phyloP scores from a whole-genome alignment of 2,888 invertebrate species.

The Dendrolimus houi region DNA sequence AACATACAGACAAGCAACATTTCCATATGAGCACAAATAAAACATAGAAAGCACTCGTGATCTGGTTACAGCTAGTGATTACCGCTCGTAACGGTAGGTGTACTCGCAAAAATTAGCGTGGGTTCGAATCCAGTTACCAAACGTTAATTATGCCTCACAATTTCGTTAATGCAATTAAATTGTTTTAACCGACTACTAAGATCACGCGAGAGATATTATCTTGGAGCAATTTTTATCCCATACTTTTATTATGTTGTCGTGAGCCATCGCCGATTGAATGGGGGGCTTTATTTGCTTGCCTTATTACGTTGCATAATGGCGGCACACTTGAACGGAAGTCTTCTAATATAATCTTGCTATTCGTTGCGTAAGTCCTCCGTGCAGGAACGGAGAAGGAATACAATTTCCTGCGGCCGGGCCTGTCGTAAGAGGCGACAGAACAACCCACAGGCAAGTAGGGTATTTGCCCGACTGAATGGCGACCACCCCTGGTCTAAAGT shows the following conservation, averaged over 20 bases:
- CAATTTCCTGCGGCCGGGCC: too few species aligned
- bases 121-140: not conserved
- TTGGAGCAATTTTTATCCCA: not conserved
- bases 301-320: not conserved
- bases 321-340: too few species aligned
- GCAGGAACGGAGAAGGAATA: too few species aligned
- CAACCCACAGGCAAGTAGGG: too few species aligned
- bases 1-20: too few species aligned
- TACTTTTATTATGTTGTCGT: not conserved
- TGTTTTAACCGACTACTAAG: not conserved
- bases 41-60: not conserved
- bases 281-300: not conserved
- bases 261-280: not conserved
- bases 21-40: not conserved
- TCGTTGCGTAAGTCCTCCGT: too few species aligned
- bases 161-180: not conserved
- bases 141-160: not conserved
- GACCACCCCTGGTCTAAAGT: too few species aligned
- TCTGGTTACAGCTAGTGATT: not conserved
- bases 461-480: too few species aligned
- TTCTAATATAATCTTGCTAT: too few species aligned
- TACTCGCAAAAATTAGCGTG: slow-evolving; percentile 4
- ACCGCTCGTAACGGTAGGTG: not conserved
- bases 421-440: too few species aligned
- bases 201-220: not conserved